Conservation (phyloP, 2,113 vertebrate species). For the Actenoides hombroni region DNA sequence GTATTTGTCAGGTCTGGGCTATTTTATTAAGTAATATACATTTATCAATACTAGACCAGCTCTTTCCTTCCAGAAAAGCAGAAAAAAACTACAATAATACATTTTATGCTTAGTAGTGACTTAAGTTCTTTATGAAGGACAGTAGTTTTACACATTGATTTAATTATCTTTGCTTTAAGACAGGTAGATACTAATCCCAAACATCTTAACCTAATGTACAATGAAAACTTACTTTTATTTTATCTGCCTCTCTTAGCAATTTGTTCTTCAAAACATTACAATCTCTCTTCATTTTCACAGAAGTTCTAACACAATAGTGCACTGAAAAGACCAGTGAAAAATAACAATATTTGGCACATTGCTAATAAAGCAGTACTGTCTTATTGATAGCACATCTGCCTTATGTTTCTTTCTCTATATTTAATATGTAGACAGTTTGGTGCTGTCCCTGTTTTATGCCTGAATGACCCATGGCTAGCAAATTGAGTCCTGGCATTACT, state of each 20-base stretch:
- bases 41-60: background rate
- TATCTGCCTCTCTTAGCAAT: background rate
- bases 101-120: background rate
- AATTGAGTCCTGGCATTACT: background rate
- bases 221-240: background rate
- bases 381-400: background rate
- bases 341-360: background rate
- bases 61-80: background rate
- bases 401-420: background rate
- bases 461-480: background rate
- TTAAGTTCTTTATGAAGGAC: background rate
- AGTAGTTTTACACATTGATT: background rate
- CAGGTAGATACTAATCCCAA: background rate
- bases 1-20: background rate
- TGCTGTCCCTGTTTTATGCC: background rate
- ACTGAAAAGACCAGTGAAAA: background rate
- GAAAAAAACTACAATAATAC: background rate
- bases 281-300: background rate
- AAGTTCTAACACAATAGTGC: background rate
- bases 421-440: background rate
- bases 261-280: background rate
- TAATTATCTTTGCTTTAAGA: background rate
- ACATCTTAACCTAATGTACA: background rate
- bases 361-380: background rate
- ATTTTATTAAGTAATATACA: background rate